Evolutionary conservation across 2,797 vertebrate species (phyloP), one percentile per base, ranked within the genome.

Genomic region (Onychomys arenicola): DNA sequence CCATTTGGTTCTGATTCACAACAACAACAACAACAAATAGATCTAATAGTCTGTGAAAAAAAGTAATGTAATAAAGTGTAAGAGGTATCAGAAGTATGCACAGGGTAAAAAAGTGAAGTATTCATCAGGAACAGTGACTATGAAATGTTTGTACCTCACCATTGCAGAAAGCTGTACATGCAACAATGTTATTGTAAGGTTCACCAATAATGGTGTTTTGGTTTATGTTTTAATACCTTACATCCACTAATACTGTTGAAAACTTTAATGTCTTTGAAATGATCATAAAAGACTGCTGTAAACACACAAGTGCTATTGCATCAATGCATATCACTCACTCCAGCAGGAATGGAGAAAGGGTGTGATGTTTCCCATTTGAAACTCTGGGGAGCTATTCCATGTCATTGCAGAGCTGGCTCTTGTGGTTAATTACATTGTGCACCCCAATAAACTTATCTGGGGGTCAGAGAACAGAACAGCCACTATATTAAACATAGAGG

Each of bases 201-300:
- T 94, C 67, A 76, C 40, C 59, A n/a, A 7, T 65, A 84, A 84
- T 52, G 67, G 85, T 82, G 63, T 76, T 84, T 95, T 91, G 29
- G 55, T 46, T 88, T 82, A n/a, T 34, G 27, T 85, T 94, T 94
- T 92, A 86, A 94, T 91, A 29, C 27, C 32, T 43, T 63, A 78
- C 21, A 81, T 65, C 71, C n/a, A 77, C 89, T 92, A 96, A 85
- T 94, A 90, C 25, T 88, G 4, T 23, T 96, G 94, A 94, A 65
- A 95, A 52, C 69, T 88, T 89, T 76, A 95, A 61, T 82, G 40
- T 34, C 76, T 73, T 57, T 93, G 77, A 91, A 96, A 84, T 84
- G 19, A 61, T 93, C 76, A 80, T 83, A 93, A 96, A 95, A 32
- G 43, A 93, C 89, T 93, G 49, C 52, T 91, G 1, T 91, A 76